Conservation (phyloP, 1,140 invertebrate genomes). For the Danaus plexippus region DNA sequence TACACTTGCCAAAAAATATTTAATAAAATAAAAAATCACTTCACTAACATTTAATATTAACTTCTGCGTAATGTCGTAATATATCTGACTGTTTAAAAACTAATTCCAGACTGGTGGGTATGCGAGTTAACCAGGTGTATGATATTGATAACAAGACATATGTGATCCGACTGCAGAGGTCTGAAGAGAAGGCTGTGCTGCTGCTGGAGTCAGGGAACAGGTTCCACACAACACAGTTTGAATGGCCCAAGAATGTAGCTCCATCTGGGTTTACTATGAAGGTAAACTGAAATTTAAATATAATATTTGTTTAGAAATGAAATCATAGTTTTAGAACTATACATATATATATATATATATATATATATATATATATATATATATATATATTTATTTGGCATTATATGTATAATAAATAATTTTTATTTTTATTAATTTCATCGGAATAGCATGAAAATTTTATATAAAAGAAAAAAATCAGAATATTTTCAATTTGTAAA, state of each 20-base stretch:
- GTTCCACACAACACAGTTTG: conserved; percentile 95
- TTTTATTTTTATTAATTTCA: no score
- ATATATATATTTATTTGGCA: no score
- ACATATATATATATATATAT: no score
- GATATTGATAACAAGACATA: conserved; percentile 98
- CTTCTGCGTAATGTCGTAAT: neutral
- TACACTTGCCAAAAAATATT: no score
- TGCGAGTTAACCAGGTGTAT: conserved; percentile 97
- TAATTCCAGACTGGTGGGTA: conserved; percentile 82
- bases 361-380: no score
- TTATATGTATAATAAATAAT: no score
- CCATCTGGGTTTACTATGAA: conserved; percentile 99
- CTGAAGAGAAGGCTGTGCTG: conserved; percentile 88
- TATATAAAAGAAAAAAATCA: no score
- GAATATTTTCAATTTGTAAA: no score
- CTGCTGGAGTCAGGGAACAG: conserved; percentile 95
- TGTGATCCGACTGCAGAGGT: conserved; percentile 88
- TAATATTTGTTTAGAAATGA: conserved; percentile 3
- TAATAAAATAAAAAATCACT: no score
- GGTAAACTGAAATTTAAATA: conserved; percentile 62
- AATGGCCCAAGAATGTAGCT: conserved; percentile 98
- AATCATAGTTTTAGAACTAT: no score
- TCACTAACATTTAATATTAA: no score
- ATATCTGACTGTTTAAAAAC: conserved; percentile 5
- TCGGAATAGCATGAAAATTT: no score